Conservation (phyloP, 1,140 invertebrate genomes). For the Coenobita brevimanus region DNA sequence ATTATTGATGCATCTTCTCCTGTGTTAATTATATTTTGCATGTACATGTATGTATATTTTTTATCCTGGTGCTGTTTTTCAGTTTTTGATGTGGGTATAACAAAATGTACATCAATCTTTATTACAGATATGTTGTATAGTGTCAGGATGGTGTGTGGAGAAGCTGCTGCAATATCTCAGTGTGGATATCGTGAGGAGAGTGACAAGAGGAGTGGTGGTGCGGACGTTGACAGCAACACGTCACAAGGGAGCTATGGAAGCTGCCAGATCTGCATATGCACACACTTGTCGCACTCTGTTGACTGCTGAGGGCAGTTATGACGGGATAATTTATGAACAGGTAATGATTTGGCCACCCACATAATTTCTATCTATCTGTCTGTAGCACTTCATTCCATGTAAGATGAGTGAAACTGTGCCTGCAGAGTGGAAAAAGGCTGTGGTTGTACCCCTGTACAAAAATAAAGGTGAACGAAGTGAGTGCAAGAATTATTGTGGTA, state of each 20-base stretch:
- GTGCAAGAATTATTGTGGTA: no score
- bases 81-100: not conserved
- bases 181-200: not conserved
- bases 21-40: no score
- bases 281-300: slow-evolving; percentile 5
- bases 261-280: slow-evolving; percentile 77
- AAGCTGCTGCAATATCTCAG: not conserved
- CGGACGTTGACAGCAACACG: slow-evolving; percentile 82
- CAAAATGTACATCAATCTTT: not conserved
- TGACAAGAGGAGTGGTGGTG: slow-evolving; percentile 75
- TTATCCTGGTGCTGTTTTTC: not conserved
- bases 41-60: no score
- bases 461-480: no score
- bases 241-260: slow-evolving; percentile 87
- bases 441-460: no score
- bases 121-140: slow-evolving; percentile 43
- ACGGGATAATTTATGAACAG: slow-evolving; percentile 21
- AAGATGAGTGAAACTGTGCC: no score
- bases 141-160: slow-evolving; percentile 18
- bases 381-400: no score
- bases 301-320: not conserved
- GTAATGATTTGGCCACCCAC: no score
- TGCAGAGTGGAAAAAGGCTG: no score
- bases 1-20: no score
- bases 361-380: no score